Evolutionary conservation across 2,113 vertebrate species (phyloP).

Genomic region (Pelusios castaneus): DNA sequence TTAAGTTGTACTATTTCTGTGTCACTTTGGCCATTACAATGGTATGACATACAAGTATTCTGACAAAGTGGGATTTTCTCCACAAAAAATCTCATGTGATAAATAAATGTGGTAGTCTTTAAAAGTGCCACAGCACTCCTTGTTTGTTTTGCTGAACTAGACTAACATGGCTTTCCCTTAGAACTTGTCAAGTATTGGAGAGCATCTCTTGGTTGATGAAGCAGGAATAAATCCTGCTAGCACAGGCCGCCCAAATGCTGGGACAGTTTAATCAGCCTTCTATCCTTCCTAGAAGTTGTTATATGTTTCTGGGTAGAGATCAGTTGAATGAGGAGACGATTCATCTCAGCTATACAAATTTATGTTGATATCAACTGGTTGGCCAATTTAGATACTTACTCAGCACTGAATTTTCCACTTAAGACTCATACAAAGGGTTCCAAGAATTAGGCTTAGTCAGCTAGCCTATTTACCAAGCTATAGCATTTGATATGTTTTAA

Average conservation of each 20-base stretch:
- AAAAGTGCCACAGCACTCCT: too few relatives aligned
- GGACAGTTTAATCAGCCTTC: neutral
- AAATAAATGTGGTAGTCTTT: too few relatives aligned
- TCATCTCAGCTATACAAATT: neutral
- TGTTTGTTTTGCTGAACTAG: too few relatives aligned
- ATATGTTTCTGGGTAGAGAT: neutral
- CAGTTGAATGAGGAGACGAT: neutral
- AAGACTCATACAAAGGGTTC: conserved; percentile 33
- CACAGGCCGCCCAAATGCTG: neutral
- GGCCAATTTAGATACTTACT: neutral
- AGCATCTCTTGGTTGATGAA: neutral
- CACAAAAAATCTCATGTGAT: too few relatives aligned
- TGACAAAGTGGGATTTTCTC: too few relatives aligned
- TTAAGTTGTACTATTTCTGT: neutral
- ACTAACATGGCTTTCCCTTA: too few relatives aligned
- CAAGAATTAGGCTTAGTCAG: conserved; percentile 37
- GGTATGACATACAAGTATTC: neutral
- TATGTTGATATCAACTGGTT: neutral
- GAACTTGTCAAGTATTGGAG: neutral
- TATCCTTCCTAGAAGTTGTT: neutral
- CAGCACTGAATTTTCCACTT: conserved; percentile 39
- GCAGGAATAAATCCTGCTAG: neutral
- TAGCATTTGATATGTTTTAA: neutral
- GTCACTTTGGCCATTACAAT: neutral
- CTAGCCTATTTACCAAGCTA: neutral